Evolutionary conservation across 2,797 vertebrate species (phyloP).

Genomic region (Sorex maritimensis): DNA sequence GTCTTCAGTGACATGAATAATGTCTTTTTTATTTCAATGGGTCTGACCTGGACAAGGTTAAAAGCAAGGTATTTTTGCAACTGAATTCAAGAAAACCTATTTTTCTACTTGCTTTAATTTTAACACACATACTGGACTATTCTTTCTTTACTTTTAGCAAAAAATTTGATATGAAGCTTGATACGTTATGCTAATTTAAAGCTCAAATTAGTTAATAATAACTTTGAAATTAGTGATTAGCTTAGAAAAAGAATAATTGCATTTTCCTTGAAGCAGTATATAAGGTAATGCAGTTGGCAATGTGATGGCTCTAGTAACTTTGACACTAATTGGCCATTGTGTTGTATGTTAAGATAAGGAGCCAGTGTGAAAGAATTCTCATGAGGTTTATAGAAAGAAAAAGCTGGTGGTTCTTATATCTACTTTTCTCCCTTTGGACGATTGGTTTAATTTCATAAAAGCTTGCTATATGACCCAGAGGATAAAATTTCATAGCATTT

Average conservation of each 20-base stretch:
- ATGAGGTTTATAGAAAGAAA: conserved; percentile 82
- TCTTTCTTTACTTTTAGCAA: conserved; percentile 80
- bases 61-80: conserved; percentile 86
- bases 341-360: conserved; percentile 89
- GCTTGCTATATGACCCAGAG: conserved; percentile 83
- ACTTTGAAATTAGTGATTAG: conserved; percentile 91
- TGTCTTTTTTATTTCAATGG: conserved; percentile 75
- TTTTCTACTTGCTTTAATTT: conserved; percentile 80
- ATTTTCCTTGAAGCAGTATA: conserved; percentile 88
- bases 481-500: conserved; percentile 76
- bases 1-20: conserved; percentile 87
- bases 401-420: conserved; percentile 83
- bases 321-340: conserved; percentile 91
- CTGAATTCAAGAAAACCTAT: conserved; percentile 86
- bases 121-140: conserved; percentile 64
- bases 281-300: conserved; percentile 90
- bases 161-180: conserved; percentile 85
- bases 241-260: conserved; percentile 89
- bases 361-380: conserved; percentile 86
- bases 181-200: conserved; percentile 88
- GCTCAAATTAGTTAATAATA: conserved; percentile 90
- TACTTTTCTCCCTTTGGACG: conserved; percentile 82
- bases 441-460: conserved; percentile 84
- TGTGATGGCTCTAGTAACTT: conserved; percentile 87
- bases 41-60: conserved; percentile 89